These are phyloP conservation scores for Porites australiensis DNA, from an alignment of 64 coral and sea anemone genomes.

Conservation along the genomic window DNA sequence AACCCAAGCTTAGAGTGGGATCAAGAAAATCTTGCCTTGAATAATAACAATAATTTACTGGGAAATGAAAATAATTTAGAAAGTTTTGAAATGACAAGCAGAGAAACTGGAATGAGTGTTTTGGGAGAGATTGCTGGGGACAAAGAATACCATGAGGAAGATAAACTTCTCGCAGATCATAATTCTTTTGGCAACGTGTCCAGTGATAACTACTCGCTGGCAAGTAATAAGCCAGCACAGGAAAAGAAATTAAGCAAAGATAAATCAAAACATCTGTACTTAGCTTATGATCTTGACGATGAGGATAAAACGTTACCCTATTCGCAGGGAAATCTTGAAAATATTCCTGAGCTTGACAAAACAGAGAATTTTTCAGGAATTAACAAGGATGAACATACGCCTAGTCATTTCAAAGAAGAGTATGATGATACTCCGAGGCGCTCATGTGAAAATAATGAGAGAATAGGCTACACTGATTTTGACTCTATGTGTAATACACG, in stretches of 20 bases:
- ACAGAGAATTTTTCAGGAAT: background rate
- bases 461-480: conserved; percentile 19
- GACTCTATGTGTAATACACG: background rate
- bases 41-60: conserved; percentile 44
- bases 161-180: background rate
- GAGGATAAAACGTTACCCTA: background rate
- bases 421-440: background rate
- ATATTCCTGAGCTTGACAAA: background rate
- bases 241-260: conserved; percentile 19
- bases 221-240: background rate
- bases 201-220: background rate
- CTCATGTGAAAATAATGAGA: background rate
- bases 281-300: conserved; percentile 51
- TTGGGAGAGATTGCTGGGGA: background rate
- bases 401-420: background rate
- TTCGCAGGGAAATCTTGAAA: background rate
- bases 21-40: conserved; percentile 48
- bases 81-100: conserved; percentile 29
- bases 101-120: background rate
- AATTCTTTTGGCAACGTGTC: background rate
- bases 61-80: background rate
- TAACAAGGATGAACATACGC: background rate
- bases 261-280: conserved; percentile 60
- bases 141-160: background rate
- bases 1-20: conserved; percentile 84